Percentiles rank a stretch among this genome's conserved stretches.
phyloP scores from a whole-genome alignment of 1,140 invertebrate genomes.

The Bombyx mori region DNA sequence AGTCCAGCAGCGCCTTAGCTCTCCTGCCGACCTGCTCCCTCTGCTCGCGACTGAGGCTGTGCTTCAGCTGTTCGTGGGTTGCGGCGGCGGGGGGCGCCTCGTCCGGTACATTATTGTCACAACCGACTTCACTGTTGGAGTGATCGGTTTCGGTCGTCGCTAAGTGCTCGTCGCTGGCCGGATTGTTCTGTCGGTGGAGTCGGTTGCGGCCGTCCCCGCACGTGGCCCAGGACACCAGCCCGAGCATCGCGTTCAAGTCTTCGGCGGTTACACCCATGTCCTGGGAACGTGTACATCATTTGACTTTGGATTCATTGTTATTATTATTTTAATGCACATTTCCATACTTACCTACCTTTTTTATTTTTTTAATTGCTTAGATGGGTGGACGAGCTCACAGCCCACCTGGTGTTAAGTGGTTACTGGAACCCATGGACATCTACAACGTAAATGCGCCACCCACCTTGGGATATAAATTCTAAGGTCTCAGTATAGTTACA shows the following conservation, averaged over 20 bases:
- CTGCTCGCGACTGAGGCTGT: constrained; percentile 30
- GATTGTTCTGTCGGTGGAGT: constrained; percentile 27
- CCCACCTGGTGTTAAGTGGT: too few relatives aligned
- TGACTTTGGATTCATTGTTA: too few relatives aligned
- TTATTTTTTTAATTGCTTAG: too few relatives aligned
- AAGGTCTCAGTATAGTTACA: too few relatives aligned
- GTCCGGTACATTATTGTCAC: not conserved
- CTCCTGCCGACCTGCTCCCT: constrained; percentile 78
- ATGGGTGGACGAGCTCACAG: too few relatives aligned
- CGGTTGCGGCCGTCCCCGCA: constrained; percentile 75
- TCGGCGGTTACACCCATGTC: constrained; percentile 71
- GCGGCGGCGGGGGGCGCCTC: not conserved
- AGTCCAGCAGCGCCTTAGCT: constrained; percentile 84
- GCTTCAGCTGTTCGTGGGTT: not conserved
- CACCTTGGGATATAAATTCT: too few relatives aligned
- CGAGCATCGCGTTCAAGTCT: constrained; percentile 84
- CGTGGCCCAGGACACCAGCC: constrained; percentile 87
- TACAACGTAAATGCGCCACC: too few relatives aligned
- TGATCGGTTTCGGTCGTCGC: too few relatives aligned
- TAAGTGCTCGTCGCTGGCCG: not conserved
- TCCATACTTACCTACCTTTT: too few relatives aligned
- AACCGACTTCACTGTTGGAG: not conserved
- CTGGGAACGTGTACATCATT: constrained; percentile 33
- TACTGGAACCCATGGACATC: too few relatives aligned
- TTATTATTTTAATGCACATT: too few relatives aligned